Evolutionary conservation across 2,113 vertebrate species (phyloP).

Genomic region (Recurvirostra avosetta): DNA sequence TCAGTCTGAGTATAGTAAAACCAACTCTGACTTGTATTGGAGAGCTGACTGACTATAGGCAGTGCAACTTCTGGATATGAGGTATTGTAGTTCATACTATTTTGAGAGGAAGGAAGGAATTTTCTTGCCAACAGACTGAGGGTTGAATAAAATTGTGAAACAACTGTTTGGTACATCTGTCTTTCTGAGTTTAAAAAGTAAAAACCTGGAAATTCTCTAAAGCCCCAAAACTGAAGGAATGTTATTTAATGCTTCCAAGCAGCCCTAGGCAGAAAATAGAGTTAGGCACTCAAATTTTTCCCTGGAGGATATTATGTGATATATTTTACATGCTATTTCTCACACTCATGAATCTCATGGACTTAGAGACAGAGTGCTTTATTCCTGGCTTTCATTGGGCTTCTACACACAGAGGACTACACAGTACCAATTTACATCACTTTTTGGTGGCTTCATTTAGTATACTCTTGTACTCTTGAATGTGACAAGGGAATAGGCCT

Average conservation of each 20-base stretch:
- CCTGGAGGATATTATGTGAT: neutral
- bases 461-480: neutral
- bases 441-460: neutral
- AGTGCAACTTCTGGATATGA: constrained; percentile 25
- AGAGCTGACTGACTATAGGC: neutral
- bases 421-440: neutral
- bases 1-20: neutral
- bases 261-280: neutral
- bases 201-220: constrained; percentile 8
- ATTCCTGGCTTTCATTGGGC: neutral
- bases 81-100: constrained; percentile 40
- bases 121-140: constrained; percentile 58
- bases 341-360: neutral
- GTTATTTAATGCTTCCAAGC: neutral
- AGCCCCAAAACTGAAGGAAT: neutral
- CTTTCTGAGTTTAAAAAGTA: constrained; percentile 7
- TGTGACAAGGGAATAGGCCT: neutral
- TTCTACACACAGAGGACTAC: neutral
- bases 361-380: neutral
- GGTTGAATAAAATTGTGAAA: constrained; percentile 40
- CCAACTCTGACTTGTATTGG: neutral
- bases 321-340: neutral
- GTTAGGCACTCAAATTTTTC: neutral
- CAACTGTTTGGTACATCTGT: constrained; percentile 48
- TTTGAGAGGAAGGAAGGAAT: constrained; percentile 46